Percentiles rank a stretch among this genome's conserved stretches.
phyloP scores from a whole-genome alignment of 2,113 vertebrate genomes.

The Malurus alboscapulatus region DNA sequence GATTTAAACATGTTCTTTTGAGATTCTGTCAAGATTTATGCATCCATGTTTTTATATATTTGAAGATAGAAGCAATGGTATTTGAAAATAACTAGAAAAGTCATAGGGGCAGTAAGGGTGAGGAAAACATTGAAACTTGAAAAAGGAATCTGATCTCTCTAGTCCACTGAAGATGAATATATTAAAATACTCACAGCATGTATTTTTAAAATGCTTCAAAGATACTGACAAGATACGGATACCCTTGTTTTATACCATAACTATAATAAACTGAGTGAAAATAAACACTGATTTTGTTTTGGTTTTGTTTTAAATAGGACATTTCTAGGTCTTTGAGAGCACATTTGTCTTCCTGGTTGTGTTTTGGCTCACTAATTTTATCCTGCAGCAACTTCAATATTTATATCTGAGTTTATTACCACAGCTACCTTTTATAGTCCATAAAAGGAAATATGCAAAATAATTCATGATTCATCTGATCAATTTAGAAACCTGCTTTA shows the following conservation, averaged over 20 bases:
- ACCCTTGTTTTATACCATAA: not conserved
- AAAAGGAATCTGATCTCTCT: not conserved
- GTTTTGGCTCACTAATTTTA: not conserved
- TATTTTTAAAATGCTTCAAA: not conserved
- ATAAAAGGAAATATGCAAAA: not conserved
- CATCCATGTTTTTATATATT: not conserved
- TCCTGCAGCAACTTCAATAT: not conserved
- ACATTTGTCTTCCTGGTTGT: not conserved
- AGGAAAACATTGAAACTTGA: not conserved
- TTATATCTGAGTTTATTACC: not conserved
- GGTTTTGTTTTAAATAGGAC: not conserved
- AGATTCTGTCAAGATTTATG: not conserved
- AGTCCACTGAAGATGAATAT: not conserved
- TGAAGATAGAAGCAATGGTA: not conserved
- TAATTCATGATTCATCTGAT: not conserved
- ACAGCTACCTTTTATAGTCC: not conserved
- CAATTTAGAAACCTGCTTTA: not conserved
- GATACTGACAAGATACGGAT: not conserved
- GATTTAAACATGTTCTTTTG: not conserved
- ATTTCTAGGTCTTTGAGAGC: not conserved
- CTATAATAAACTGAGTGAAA: not conserved
- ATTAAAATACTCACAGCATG: not conserved
- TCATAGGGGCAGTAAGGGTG: not conserved
- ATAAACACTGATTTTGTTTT: not conserved
- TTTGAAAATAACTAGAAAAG: conserved; percentile 16